Conservation (phyloP, 2,888 invertebrate genomes). For the Nycteola revayana region DNA sequence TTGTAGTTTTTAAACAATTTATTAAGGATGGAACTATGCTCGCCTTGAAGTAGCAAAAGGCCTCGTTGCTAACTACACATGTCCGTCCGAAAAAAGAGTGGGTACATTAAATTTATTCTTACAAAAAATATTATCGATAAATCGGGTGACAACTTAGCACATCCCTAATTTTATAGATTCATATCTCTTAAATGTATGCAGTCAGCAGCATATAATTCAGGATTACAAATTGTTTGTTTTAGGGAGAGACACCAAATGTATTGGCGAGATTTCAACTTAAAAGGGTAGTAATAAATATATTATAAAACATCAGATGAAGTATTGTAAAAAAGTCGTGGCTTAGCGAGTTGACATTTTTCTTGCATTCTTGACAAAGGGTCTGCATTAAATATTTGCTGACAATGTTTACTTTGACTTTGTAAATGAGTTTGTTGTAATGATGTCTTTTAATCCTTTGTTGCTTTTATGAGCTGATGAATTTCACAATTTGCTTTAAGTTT, state of each 20-base stretch:
- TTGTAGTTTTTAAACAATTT: too few relatives aligned
- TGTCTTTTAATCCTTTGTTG: conserved; percentile 42
- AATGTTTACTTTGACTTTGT: conserved; percentile 57
- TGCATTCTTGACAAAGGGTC: conserved; percentile 63
- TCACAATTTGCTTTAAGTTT: conserved; percentile 18
- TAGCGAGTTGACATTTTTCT: conserved; percentile 53
- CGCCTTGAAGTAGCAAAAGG: too few relatives aligned
- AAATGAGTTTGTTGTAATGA: conserved; percentile 69
- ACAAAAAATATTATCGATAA: conserved; percentile 12
- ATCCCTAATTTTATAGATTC: conserved; percentile 73
- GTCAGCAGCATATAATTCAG: conserved; percentile 81
- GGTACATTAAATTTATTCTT: too few relatives aligned
- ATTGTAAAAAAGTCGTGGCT: conserved; percentile 55
- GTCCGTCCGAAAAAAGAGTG: too few relatives aligned
- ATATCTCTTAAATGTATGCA: conserved; percentile 81
- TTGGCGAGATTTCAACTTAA: conserved; percentile 77
- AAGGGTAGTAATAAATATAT: conserved; percentile 75
- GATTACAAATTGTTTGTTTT: conserved; percentile 82
- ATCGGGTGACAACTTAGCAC: conserved; percentile 1
- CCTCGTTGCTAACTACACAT: conserved; percentile 1
- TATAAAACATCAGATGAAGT: conserved; percentile 60
- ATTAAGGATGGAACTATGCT: too few relatives aligned
- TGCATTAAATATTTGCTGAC: conserved; percentile 55
- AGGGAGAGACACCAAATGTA: conserved; percentile 75
- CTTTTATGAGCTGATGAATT: conserved; percentile 22